These are phyloP conservation scores for Anticlea derivata DNA, from an alignment of 2,888 invertebrate genomes.

Conservation along the genomic window DNA sequence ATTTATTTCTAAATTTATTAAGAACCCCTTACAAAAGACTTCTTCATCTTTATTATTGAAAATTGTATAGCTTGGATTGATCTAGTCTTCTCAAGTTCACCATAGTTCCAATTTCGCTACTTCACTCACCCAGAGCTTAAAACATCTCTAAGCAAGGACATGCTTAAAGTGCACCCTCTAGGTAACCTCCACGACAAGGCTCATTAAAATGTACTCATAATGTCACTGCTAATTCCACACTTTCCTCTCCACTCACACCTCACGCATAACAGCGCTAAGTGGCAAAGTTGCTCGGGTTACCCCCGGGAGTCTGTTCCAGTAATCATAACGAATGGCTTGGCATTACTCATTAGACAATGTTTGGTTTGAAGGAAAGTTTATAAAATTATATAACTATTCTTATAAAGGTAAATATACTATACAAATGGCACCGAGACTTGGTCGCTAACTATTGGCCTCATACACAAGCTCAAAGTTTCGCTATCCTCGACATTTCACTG, in stretches of 20 bases:
- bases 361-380: neutral
- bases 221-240: constrained; percentile 21
- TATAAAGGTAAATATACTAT: too few relatives aligned
- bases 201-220: constrained; percentile 22
- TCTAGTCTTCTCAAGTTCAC: too few relatives aligned
- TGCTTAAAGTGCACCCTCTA: constrained; percentile 9
- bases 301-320: constrained; percentile 39
- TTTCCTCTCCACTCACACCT: constrained; percentile 39
- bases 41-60: too few relatives aligned
- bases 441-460: too few relatives aligned
- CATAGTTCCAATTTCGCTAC: neutral
- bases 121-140: too few relatives aligned
- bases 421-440: too few relatives aligned
- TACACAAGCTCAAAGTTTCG: too few relatives aligned
- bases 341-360: constrained; percentile 46
- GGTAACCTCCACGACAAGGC: constrained; percentile 10
- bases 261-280: constrained; percentile 60
- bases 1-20: too few relatives aligned
- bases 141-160: neutral
- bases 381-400: neutral
- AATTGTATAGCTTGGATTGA: too few relatives aligned
- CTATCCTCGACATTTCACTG: too few relatives aligned
- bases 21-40: too few relatives aligned
- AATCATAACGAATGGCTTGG: constrained; percentile 68
- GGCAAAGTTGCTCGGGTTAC: constrained; percentile 51